Conservation (phyloP, 2,888 invertebrate species). For the Lasioglossum lativentre region DNA sequence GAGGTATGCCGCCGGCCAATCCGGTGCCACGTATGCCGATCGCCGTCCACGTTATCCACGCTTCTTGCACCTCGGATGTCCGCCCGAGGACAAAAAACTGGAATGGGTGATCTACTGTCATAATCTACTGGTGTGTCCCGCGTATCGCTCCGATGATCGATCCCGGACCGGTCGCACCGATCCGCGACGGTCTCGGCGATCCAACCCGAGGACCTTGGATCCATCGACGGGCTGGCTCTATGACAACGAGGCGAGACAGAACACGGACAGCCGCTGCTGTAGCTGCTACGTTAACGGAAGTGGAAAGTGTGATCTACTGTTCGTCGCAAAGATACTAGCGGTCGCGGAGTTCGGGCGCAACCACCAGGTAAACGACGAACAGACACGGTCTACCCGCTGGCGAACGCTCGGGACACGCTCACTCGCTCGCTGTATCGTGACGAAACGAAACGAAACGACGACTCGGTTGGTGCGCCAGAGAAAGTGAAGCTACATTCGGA, state of each 20-base stretch:
- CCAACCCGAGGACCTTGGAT: neutral
- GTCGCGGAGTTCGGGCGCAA: neutral
- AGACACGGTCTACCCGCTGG: conserved; percentile 24
- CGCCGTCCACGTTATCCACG: conserved; percentile 40
- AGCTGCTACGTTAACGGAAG: neutral
- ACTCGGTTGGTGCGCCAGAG: conserved; percentile 37
- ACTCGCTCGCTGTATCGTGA: conserved; percentile 35
- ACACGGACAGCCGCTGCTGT: neutral
- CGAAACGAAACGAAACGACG: conserved; percentile 30
- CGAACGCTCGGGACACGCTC: conserved; percentile 30
- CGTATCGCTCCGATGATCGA: neutral
- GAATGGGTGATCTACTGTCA: neutral
- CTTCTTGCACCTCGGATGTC: conserved; percentile 10
- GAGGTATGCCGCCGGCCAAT: conserved; percentile 55
- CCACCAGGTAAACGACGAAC: conserved; percentile 26
- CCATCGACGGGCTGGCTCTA: neutral
- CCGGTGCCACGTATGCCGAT: conserved; percentile 64
- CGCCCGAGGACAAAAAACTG: neutral
- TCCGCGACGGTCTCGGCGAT: neutral
- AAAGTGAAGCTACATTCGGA: conserved; percentile 57
- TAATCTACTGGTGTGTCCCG: neutral
- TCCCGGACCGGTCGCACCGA: neutral
- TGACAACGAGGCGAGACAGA: neutral
- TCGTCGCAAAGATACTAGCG: neutral
- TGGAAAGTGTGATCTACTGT: conserved; percentile 8